phyloP scores from a whole-genome alignment of 2,888 invertebrate genomes.

The Catocala fraxini region DNA sequence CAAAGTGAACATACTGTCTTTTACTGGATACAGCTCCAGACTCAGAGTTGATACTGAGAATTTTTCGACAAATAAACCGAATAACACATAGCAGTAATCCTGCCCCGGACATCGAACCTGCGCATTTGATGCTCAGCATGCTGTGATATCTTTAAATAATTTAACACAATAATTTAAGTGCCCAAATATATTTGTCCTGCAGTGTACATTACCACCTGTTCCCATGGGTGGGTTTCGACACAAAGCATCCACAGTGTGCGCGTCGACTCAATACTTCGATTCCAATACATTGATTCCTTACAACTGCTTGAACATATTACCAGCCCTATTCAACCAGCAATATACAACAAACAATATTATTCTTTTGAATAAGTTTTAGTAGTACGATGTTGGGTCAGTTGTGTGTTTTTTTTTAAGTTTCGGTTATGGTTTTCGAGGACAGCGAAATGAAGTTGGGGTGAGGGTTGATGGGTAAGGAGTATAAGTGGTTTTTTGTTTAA shows the following conservation, averaged over 20 bases:
- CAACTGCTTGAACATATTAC: not conserved
- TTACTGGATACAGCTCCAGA: too few species aligned
- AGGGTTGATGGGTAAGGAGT: slow-evolving; percentile 11
- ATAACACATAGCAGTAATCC: too few species aligned
- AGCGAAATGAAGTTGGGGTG: slow-evolving; percentile 11
- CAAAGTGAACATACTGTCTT: too few species aligned
- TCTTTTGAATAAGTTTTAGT: not conserved
- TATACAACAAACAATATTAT: not conserved
- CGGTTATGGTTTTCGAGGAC: slow-evolving; percentile 36
- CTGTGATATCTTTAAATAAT: too few species aligned
- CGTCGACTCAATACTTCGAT: slow-evolving; percentile 15
- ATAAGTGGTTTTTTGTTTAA: slow-evolving; percentile 11
- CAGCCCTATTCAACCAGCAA: not conserved
- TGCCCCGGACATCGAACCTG: too few species aligned
- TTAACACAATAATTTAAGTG: not conserved
- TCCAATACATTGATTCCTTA: slow-evolving; percentile 25
- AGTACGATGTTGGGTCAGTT: slow-evolving; percentile 12
- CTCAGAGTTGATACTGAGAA: too few species aligned
- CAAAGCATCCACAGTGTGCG: slow-evolving; percentile 21
- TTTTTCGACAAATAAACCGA: too few species aligned
- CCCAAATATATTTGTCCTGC: slow-evolving; percentile 18
- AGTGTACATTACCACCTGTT: slow-evolving; percentile 54
- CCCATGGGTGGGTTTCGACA: slow-evolving; percentile 42
- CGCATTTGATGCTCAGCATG: too few species aligned
- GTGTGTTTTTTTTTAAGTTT: slow-evolving; percentile 34